Percentiles rank a stretch among this genome's conserved stretches.
Conservation (phyloP, 1,140 invertebrate species). For the Scaptomyza graminum region DNA sequence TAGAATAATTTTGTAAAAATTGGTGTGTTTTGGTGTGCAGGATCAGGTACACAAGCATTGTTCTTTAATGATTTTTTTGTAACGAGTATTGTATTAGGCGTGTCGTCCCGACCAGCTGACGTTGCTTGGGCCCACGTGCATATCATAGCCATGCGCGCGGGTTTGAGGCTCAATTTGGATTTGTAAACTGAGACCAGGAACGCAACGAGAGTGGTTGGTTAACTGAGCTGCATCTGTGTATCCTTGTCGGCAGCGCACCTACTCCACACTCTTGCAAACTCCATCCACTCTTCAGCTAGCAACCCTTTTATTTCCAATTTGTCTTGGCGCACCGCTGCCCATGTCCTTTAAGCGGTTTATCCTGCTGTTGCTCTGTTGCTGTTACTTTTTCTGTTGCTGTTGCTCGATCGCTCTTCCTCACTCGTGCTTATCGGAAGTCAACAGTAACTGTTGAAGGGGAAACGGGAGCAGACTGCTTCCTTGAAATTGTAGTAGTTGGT, state of each 20-base stretch:
- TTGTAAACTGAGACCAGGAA: constrained; percentile 62
- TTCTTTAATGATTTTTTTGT: constrained; percentile 42
- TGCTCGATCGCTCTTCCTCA: constrained; percentile 41
- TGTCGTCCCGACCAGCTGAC: constrained; percentile 60
- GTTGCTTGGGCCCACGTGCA: constrained; percentile 62
- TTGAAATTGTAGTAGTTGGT: constrained; percentile 50
- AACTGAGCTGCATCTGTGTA: constrained; percentile 53
- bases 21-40: too few species aligned
- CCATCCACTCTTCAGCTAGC: constrained; percentile 9
- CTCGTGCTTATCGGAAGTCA: constrained; percentile 81
- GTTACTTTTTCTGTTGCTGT: constrained; percentile 31
- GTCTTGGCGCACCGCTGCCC: constrained; percentile 44
- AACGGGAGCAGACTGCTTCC: constrained; percentile 62
- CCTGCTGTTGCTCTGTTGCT: constrained; percentile 74
- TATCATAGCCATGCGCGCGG: constrained; percentile 59
- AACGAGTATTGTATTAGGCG: constrained; percentile 1
- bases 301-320: constrained; percentile 59
- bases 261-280: constrained; percentile 24
- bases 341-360: constrained; percentile 75
- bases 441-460: constrained; percentile 65
- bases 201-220: constrained; percentile 1
- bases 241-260: constrained; percentile 76
- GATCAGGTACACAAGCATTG: background rate
- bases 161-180: constrained; percentile 69
- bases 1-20: too few species aligned